Evolutionary conservation across 2,888 invertebrate genomes (phyloP).

Genomic region (Amblyjoppa proteus): DNA sequence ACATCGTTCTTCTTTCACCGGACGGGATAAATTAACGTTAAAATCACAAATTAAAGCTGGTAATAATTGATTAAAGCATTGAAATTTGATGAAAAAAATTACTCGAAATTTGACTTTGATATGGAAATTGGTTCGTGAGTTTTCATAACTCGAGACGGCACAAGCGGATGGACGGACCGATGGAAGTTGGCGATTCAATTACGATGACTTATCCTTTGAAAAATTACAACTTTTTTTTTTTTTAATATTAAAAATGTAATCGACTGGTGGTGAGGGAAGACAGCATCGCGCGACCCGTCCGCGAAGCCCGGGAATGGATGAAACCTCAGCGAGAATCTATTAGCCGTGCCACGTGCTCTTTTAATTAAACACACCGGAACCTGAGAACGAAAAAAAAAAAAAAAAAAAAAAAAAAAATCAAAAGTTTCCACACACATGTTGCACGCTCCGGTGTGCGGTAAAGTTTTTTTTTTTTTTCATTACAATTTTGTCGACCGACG

Average conservation of each 20-base stretch:
- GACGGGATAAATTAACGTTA: no score
- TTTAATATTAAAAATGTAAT: neutral
- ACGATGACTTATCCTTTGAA: no score
- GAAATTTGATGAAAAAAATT: no score
- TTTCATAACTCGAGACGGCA: no score
- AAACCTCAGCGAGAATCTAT: constrained; percentile 49
- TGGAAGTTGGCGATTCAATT: no score
- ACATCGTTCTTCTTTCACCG: no score
- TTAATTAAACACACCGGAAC: constrained; percentile 57
- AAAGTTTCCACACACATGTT: constrained; percentile 53
- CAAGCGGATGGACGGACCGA: no score
- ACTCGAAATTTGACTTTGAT: no score
- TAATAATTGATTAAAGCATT: no score
- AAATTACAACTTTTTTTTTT: no score
- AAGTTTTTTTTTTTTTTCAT: neutral
- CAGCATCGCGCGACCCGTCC: neutral
- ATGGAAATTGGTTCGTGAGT: no score
- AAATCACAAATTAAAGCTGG: no score
- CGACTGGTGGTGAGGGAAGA: neutral
- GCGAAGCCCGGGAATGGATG: neutral
- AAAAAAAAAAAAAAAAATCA: constrained; percentile 42
- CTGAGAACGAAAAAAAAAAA: constrained; percentile 38
- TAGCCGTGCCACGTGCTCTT: constrained; percentile 30
- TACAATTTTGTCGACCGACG: constrained; percentile 5
- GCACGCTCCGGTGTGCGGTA: constrained; percentile 38